Percentiles rank a stretch among this genome's conserved stretches.
These are phyloP conservation scores for Trachelus tabidus DNA, from an alignment of 2,888 invertebrate species.

Conservation along the genomic window DNA sequence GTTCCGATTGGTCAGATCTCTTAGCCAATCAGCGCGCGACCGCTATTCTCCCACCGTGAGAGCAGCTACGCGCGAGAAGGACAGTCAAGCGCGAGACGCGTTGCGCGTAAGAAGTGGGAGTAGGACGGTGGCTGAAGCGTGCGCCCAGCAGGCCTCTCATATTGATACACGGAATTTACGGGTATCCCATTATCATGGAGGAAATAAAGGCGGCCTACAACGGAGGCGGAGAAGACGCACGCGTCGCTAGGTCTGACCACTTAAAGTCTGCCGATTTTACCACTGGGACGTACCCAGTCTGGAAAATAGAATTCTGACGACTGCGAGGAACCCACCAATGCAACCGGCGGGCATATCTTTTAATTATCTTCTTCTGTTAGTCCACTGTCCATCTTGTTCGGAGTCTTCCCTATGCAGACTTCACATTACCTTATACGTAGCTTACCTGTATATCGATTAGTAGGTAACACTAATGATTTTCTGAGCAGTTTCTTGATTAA, in stretches of 20 bases:
- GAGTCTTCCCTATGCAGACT: no score
- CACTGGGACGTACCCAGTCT: no score
- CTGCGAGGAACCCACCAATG: no score
- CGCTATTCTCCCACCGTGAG: conserved; percentile 20
- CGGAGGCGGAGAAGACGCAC: background rate
- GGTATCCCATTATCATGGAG: conserved; percentile 9
- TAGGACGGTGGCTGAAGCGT: background rate
- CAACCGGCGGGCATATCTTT: no score
- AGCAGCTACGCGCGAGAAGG: conserved; percentile 10
- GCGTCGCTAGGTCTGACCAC: background rate
- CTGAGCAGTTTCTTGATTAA: no score
- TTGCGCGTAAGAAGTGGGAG: background rate
- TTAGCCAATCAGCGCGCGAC: conserved; percentile 46
- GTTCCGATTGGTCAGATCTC: conserved; percentile 45
- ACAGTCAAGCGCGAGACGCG: background rate
- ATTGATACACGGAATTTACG: conserved; percentile 11
- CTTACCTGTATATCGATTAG: no score
- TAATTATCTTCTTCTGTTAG: no score
- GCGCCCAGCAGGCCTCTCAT: conserved; percentile 1
- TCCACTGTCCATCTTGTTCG: no score
- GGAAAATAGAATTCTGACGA: no score
- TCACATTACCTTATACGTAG: no score
- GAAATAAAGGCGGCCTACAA: conserved; percentile 1
- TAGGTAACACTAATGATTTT: no score
- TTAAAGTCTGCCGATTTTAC: no score